Conservation (phyloP, 2,888 invertebrate species). For the Tenthredo mesomela region DNA sequence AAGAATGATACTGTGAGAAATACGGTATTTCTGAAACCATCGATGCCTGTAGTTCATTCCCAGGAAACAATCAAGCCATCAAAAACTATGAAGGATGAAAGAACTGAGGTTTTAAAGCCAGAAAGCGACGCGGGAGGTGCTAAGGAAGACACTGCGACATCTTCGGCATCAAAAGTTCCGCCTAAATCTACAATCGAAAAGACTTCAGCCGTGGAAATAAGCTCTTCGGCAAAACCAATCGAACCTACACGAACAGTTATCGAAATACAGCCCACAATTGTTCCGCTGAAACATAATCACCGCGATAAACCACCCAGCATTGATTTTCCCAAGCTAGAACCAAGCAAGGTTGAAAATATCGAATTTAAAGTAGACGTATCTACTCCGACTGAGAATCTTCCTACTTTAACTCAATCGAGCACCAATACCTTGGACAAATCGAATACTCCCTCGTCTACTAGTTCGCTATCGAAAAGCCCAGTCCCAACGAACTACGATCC, state of each 20-base stretch:
- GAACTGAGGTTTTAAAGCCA: slow-evolving; percentile 46
- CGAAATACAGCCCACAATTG: slow-evolving; percentile 63
- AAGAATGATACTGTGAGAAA: slow-evolving; percentile 71
- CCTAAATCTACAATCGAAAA: slow-evolving; percentile 61
- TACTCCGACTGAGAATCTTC: slow-evolving; percentile 77
- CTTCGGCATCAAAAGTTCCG: slow-evolving; percentile 56
- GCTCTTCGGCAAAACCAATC: slow-evolving; percentile 72
- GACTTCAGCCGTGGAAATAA: slow-evolving; percentile 72
- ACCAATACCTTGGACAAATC: background rate
- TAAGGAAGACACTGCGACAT: slow-evolving; percentile 34
- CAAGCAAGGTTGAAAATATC: slow-evolving; percentile 61
- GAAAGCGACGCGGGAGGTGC: background rate
- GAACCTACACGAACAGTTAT: slow-evolving; percentile 67
- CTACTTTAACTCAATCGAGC: slow-evolving; percentile 57
- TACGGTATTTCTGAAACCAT: slow-evolving; percentile 64
- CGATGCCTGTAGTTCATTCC: slow-evolving; percentile 43
- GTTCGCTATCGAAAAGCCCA: slow-evolving; percentile 67
- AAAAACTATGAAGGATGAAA: slow-evolving; percentile 56
- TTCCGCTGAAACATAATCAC: slow-evolving; percentile 58
- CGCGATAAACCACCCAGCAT: slow-evolving; percentile 53
- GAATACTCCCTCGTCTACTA: slow-evolving; percentile 63
- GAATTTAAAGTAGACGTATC: slow-evolving; percentile 59
- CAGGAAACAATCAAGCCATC: slow-evolving; percentile 57
- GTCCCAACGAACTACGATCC: slow-evolving; percentile 76
- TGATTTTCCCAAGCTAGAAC: slow-evolving; percentile 60